These are phyloP conservation scores for Chaetops frenatus DNA, from an alignment of 2,113 vertebrate genomes.

Conservation along the genomic window DNA sequence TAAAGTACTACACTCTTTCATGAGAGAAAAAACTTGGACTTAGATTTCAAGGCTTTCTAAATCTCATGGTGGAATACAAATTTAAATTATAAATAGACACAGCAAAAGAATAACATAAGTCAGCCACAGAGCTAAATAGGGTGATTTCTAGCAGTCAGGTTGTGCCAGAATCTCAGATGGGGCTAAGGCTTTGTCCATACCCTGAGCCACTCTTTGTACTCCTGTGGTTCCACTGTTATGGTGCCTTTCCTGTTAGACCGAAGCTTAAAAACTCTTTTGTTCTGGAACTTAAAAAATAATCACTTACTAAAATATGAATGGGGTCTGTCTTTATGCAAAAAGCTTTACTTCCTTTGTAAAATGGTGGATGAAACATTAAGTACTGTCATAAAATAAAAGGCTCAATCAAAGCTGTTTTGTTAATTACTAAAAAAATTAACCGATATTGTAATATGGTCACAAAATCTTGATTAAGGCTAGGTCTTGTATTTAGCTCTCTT, in stretches of 20 bases:
- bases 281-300: not conserved
- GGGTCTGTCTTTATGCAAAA: not conserved
- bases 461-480: not conserved
- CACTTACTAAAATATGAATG: not conserved
- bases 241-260: not conserved
- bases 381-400: not conserved
- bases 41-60: not conserved
- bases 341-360: not conserved
- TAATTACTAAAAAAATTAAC: not conserved
- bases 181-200: not conserved
- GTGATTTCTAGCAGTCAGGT: not conserved
- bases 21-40: not conserved
- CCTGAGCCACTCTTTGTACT: not conserved
- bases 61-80: not conserved
- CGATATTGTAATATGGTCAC: not conserved
- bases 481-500: not conserved
- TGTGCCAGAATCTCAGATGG: not conserved
- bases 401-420: not conserved
- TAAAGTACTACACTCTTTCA: not conserved
- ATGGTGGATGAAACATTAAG: not conserved
- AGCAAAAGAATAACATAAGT: not conserved
- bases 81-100: not conserved
- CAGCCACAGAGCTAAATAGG: not conserved
- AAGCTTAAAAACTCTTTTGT: not conserved
- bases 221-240: not conserved